Evolutionary conservation across 1,140 invertebrate species (phyloP), one percentile per base, ranked within the genome.

Genomic region (Acromyrmex echinatior): DNA sequence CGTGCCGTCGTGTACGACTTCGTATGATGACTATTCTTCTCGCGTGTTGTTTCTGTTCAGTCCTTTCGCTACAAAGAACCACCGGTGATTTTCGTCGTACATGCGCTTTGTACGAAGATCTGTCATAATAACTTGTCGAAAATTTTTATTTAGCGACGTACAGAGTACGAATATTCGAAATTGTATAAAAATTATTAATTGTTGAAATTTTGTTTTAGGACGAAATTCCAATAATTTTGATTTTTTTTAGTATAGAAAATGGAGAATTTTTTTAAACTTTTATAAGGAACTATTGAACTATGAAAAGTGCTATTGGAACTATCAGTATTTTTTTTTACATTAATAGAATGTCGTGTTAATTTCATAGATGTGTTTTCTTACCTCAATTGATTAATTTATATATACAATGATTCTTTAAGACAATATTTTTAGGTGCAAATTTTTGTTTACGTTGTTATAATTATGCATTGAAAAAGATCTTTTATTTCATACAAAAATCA

Each of bases 1-100:
- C 31, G 77, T 25, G 49, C 65, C 21, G 51, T 49, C 28, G 53
- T 58, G 28, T 56, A 28, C 35, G 56, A 65, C 31, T 86, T 60
- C 21, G 18, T 35, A 25, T 53, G 56, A 51, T 16, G 10, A 65
- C 70, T 60, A 65, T 63, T 60, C 14, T 73, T 16, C 35, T 66
- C 28, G 45, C 60, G 31, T 51, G 63, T 49, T 35, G 31, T 39
- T 76, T 65, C 35, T 31, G 39, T 79, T 49, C 65, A 45, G 25
- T 66, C 16, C 45, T 49, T 16, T 79, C 6, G 39, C 10, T n/a
- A 66, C 53, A 9, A 39, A 39, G 53, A 76, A 31, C 77, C 25
- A 66, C 39, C 45, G 6, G 10, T 65, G 21, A 16, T n/a, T 45
- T 35, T 21, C 39, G 16, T 35, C 28, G 60, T 31, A 65, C 35